Evolutionary conservation across 1,140 invertebrate species (phyloP).

Genomic region (Scaptomyza graminum): DNA sequence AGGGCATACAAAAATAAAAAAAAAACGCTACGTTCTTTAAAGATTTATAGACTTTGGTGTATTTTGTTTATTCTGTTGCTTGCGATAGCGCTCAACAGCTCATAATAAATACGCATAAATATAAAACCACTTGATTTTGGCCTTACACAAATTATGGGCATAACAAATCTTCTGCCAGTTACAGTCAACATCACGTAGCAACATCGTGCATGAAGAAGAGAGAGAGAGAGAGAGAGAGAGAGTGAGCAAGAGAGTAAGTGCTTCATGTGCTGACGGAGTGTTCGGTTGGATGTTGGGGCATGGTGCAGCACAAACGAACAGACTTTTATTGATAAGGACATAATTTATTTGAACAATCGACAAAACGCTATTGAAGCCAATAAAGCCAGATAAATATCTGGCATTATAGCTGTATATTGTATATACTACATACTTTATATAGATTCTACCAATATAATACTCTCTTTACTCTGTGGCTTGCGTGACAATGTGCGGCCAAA

Average conservation of each 20-base stretch:
- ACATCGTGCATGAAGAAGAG: not conserved
- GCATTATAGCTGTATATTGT: constrained; percentile 62
- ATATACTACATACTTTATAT: constrained; percentile 14
- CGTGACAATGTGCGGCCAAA: constrained; percentile 62
- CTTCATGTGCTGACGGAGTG: no score
- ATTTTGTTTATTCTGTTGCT: not conserved
- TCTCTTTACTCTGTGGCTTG: constrained; percentile 58
- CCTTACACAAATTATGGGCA: constrained; percentile 64
- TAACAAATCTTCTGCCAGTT: constrained; percentile 74
- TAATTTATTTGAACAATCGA: constrained; percentile 82
- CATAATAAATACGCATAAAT: constrained; percentile 76
- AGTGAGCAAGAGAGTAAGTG: not conserved
- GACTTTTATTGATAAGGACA: constrained; percentile 80
- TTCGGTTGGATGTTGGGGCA: not conserved
- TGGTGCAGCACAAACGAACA: constrained; percentile 6
- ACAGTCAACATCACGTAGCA: constrained; percentile 69
- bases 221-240: not conserved
- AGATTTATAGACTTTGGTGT: constrained; percentile 65
- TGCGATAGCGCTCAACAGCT: constrained; percentile 33
- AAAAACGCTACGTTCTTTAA: constrained; percentile 39
- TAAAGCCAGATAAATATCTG: constrained; percentile 81
- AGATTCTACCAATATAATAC: constrained; percentile 19
- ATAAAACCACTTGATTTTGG: constrained; percentile 65
- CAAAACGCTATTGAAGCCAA: constrained; percentile 78
- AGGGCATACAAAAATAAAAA: not conserved